phyloP scores from a whole-genome alignment of 2,888 invertebrate genomes.

The Aquatica leii region DNA sequence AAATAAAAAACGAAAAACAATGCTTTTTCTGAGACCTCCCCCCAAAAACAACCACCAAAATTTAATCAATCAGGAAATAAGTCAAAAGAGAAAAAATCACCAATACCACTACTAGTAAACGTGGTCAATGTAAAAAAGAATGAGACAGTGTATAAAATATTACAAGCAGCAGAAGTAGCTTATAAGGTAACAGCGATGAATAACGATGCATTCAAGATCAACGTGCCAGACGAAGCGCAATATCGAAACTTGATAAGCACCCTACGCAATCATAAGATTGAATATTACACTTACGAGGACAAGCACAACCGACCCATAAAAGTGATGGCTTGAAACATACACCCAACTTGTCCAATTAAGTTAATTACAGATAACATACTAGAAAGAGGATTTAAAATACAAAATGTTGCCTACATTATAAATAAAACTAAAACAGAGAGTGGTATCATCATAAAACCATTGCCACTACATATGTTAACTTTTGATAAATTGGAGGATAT shows the following conservation, averaged over 20 bases:
- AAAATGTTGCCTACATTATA: constrained; percentile 18
- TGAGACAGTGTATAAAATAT: too few species aligned
- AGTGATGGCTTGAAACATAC: constrained; percentile 20
- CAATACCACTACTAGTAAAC: constrained; percentile 21
- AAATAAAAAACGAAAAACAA: constrained; percentile 24
- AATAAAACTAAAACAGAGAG: constrained; percentile 15
- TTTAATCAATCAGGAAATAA: constrained; percentile 19
- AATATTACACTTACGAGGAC: too few species aligned
- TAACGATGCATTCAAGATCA: too few species aligned
- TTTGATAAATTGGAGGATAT: too few species aligned
- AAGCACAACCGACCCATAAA: too few species aligned
- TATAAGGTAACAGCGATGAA: too few species aligned
- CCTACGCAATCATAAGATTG: constrained; percentile 7
- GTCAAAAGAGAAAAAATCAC: too few species aligned
- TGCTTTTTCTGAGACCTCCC: constrained; percentile 9
- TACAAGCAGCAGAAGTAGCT: too few species aligned
- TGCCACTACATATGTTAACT: too few species aligned
- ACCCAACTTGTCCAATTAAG: constrained; percentile 17
- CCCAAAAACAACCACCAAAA: constrained; percentile 11
- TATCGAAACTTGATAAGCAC: constrained; percentile 11
- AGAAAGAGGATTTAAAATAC: constrained; percentile 17
- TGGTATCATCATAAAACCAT: constrained; percentile 10
- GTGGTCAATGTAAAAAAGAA: constrained; percentile 17
- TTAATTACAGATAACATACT: constrained; percentile 9
- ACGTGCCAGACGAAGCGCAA: too few species aligned